Percentiles rank a stretch among this genome's conserved stretches.
Conservation (phyloP, 2,113 vertebrate genomes). For the Raja brachyura region DNA sequence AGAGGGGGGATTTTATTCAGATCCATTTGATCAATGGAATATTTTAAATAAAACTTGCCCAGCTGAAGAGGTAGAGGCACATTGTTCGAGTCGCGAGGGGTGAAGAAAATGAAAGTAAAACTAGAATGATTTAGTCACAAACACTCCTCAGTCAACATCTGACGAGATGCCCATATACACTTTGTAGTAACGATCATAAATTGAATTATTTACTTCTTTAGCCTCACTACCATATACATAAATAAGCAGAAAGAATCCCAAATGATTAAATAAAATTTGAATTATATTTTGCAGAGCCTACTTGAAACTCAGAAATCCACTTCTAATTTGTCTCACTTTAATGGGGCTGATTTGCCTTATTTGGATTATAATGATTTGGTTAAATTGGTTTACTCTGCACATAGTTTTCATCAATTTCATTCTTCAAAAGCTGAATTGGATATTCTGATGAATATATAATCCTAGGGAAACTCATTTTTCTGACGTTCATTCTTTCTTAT, state of each 20-base stretch:
- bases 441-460: background rate
- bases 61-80: background rate
- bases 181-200: background rate
- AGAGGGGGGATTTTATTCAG: background rate
- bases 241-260: background rate
- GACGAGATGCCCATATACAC: background rate
- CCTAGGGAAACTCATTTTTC: background rate
- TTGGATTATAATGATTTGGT: background rate
- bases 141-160: no score
- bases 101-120: background rate
- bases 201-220: background rate
- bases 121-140: background rate
- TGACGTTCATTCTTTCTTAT: background rate
- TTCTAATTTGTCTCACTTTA: background rate
- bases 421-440: background rate
- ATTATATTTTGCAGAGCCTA: background rate
- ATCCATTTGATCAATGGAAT: constrained; percentile 2
- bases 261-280: constrained; percentile 2
- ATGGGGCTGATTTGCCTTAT: background rate
- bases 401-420: background rate
- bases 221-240: background rate
- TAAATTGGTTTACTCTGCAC: background rate
- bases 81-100: background rate
- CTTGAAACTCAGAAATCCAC: background rate
- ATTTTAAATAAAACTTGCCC: background rate